Base-by-base conservation (phyloP, 2,797 vertebrate genomes). In the Erethizon dorsatum region DNA sequence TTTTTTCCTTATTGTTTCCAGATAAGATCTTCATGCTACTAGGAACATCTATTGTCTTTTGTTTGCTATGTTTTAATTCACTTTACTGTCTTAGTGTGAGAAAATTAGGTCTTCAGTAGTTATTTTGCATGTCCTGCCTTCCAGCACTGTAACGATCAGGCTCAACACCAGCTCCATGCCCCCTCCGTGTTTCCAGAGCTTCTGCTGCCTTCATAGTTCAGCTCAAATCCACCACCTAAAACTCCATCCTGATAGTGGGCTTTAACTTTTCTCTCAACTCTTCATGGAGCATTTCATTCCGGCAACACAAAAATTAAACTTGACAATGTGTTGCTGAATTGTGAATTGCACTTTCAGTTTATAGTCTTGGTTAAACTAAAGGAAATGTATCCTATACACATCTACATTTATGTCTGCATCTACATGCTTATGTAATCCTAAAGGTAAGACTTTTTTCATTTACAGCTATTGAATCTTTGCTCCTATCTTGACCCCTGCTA, bases 1-100 rank as follows among this genome's bases (percentile, higher is more conserved):
- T 84, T 90, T 90, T 69, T 88, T 84, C 6, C 33, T 88, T 59
- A 15, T 17, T 69, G 63, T 33, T 63, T 88, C 94, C 85, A 86
- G 12, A 87, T 12, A n/a, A 56, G 20, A 45, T 59, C n/a, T n/a
- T 93, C 65, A 65, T 67, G 45, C 33, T 84, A 87, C 33, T 41
- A n/a, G 7, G 26, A 63, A 0, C 26, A 84, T 28, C 18, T 56
- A 17, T 37, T 24, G 7, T 11, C 4, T 52, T 78, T 15, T 12
- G 61, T 50, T 90, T 24, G 57, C 20, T 63, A n/a, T 12, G 52
- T 3, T 12, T 56, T 10, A 13, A 63, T 20, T 84, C 10, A 77
- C 77, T 67, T 6, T 71, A 78, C 26, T 3, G 13, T 41, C 1
- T 10, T 50, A 78, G 28, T 5, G 4, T 26, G 41, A 75, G 22